A percentile compares a stretch with the other conserved stretches of the same genome.
These are phyloP conservation scores for Agrochola lota DNA, from an alignment of 2,888 invertebrate genomes.

Conservation along the genomic window DNA sequence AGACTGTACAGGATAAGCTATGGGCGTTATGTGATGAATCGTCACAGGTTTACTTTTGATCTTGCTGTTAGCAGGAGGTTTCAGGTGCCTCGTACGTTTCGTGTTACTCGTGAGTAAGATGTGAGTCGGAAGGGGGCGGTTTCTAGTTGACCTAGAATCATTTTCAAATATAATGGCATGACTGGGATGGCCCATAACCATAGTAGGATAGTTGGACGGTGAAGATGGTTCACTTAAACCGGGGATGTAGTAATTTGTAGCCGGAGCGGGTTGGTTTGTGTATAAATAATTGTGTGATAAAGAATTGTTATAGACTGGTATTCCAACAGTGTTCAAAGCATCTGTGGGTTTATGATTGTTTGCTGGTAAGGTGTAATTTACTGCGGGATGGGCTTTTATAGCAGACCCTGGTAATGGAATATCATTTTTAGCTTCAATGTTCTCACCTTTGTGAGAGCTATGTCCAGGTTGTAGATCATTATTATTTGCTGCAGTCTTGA, in stretches of 20 bases:
- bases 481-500: neutral
- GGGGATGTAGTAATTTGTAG: slow-evolving; percentile 38
- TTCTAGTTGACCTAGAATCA: slow-evolving; percentile 23
- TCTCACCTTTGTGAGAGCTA: slow-evolving; percentile 3
- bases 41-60: slow-evolving; percentile 56
- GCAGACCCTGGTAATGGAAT: slow-evolving; percentile 37
- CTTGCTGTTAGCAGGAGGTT: slow-evolving; percentile 56
- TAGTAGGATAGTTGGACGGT: slow-evolving; percentile 60
- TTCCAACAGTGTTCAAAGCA: slow-evolving; percentile 60
- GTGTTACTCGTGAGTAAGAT: slow-evolving; percentile 38
- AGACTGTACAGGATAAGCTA: slow-evolving; percentile 45
- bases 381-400: slow-evolving; percentile 12
- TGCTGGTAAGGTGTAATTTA: slow-evolving; percentile 22
- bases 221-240: slow-evolving; percentile 48
- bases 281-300: slow-evolving; percentile 36
- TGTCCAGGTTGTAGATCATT: neutral
- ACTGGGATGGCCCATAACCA: slow-evolving; percentile 53
- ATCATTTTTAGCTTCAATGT: slow-evolving; percentile 27
- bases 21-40: slow-evolving; percentile 42
- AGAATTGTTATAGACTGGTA: slow-evolving; percentile 59
- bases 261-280: slow-evolving; percentile 21
- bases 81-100: slow-evolving; percentile 61
- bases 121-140: slow-evolving; percentile 40
- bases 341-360: slow-evolving; percentile 33
- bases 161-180: slow-evolving; percentile 53